Conservation (phyloP, 1,140 invertebrate genomes). For the Neodiprion virginianus region DNA sequence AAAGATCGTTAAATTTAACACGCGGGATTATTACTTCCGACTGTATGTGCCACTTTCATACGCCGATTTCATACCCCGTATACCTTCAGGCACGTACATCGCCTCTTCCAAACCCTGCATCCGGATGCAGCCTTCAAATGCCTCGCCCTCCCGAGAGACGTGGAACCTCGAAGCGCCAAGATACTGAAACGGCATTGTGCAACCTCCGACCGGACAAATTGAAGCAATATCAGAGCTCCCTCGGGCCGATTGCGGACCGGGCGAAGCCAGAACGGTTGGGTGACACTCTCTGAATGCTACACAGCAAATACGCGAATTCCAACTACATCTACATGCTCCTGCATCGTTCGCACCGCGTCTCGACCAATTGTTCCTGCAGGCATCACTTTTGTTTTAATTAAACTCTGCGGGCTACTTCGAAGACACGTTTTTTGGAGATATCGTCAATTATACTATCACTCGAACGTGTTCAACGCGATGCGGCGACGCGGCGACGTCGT, state of each 20-base stretch:
- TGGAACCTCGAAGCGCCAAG: neutral
- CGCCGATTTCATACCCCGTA: neutral
- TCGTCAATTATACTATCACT: too few relatives aligned
- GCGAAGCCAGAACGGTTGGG: neutral
- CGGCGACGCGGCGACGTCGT: too few relatives aligned
- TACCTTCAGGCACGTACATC: neutral
- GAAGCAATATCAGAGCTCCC: conserved; percentile 18
- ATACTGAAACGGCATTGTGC: neutral
- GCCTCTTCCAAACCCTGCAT: neutral
- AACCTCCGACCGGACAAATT: conserved; percentile 13
- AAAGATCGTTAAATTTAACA: conserved; percentile 2
- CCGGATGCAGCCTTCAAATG: neutral
- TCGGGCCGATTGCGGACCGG: neutral
- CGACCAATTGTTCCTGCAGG: neutral
- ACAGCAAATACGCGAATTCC: neutral
- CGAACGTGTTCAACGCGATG: too few relatives aligned
- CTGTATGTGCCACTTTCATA: neutral
- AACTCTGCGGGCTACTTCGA: neutral
- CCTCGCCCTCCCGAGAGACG: neutral
- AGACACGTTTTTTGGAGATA: too few relatives aligned
- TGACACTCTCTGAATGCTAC: neutral
- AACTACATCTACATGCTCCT: neutral
- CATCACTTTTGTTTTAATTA: neutral
- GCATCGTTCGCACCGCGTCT: neutral
- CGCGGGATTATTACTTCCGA: neutral